A percentile compares a stretch with the other conserved stretches of the same genome.
Conservation (phyloP, 2,113 vertebrate species). For the Hoplias malabaricus region DNA sequence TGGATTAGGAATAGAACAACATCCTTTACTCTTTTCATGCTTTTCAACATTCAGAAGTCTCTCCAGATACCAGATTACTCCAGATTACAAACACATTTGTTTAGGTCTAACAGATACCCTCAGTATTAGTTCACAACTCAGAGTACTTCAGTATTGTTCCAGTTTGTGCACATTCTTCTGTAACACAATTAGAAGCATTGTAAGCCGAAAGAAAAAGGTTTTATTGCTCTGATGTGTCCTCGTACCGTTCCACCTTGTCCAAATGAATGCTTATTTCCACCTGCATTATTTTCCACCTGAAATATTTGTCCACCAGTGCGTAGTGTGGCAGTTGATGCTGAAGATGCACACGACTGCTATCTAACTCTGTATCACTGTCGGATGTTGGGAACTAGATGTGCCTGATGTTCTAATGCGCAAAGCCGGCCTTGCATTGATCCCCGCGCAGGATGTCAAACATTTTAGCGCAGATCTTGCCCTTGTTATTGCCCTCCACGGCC, state of each 20-base stretch:
- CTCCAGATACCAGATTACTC: too few relatives aligned
- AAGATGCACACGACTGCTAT: conserved; percentile 55
- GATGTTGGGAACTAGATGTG: conserved; percentile 54
- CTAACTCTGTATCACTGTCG: conserved; percentile 57
- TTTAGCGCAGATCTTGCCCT: conserved; percentile 72
- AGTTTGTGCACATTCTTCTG: too few relatives aligned
- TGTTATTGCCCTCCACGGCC: conserved; percentile 74
- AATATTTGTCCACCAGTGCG: neutral
- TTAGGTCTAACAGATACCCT: too few relatives aligned
- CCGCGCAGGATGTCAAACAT: conserved; percentile 81
- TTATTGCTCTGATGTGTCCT: neutral
- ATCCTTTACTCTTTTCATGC: too few relatives aligned
- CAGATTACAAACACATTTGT: too few relatives aligned
- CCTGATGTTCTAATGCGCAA: conserved; percentile 61
- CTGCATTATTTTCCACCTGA: neutral
- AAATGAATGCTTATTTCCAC: neutral
- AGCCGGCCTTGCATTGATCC: conserved; percentile 74
- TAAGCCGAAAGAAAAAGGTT: neutral
- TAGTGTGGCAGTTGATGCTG: conserved; percentile 23
- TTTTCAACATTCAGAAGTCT: too few relatives aligned
- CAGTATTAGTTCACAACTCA: too few relatives aligned
- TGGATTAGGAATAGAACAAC: too few relatives aligned
- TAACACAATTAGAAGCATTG: too few relatives aligned
- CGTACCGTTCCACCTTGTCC: neutral
- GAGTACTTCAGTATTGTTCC: too few relatives aligned